Evolutionary conservation across 2,888 invertebrate genomes (phyloP), one percentile per base, ranked within the genome.

Genomic region (Lasioglossum calceatum): DNA sequence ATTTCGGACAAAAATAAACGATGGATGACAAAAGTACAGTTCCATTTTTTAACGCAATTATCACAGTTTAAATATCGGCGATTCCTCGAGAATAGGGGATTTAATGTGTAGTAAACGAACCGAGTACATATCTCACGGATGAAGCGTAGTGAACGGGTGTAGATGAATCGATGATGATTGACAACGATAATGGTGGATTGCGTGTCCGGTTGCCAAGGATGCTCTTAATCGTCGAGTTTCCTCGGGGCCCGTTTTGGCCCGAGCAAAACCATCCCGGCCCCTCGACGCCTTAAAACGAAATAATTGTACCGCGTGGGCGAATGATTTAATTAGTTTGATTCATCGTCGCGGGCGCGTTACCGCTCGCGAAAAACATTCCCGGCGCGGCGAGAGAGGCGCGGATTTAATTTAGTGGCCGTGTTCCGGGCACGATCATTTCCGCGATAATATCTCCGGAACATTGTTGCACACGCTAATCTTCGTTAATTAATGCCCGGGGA

Each of bases 251-350:
- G 39, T 23, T 36, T 36, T 23, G 70, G 70, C 39, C 70, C 23
- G 70, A 67, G 39, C 23, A 7, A 1, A 36, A 36, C 39, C 23
- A 23, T 70, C 39, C 39, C 70, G 19, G 36, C 32, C 23, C 10
- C 70, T 27, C 44, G 27, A 16, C 47, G 83, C 70, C 77, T 87
- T 77, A 39, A 77, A 71, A 71, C 77, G 77, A 77, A 77, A 83
- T 80, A 80, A 86, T 87, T 78, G 87, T 78, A 75, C 54, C 83
- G 64, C 79, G 82, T 77, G 87, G 75, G 77, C 79, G 83, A 86
- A 79, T 81, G 87, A 87, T 87, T 87, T 87, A 87, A 87, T 87
- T 87, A 86, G 80, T 81, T 80, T 81, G 87, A 87, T 87, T 87
- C 83, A 86, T 83, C 70, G 82, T 79, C 50, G 76, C 70, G 36